These are phyloP conservation scores for Pygoscelis antarcticus DNA, from an alignment of 2,113 vertebrate genomes.

Conservation along the genomic window DNA sequence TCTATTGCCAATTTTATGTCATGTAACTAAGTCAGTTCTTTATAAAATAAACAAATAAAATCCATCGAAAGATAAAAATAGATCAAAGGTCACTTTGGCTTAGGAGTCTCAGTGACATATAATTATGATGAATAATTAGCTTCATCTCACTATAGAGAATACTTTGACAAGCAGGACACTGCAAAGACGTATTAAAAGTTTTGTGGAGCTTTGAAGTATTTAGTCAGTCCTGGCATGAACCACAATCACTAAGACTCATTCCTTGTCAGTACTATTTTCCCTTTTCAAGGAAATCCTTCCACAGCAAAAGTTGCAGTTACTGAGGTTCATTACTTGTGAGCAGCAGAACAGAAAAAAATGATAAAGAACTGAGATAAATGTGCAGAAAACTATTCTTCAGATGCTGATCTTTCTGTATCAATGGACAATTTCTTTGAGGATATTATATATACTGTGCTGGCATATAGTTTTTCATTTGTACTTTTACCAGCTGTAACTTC, in stretches of 20 bases:
- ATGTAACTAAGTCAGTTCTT: neutral
- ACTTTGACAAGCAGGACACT: neutral
- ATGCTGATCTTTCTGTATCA: slow-evolving; percentile 7
- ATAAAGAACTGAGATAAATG: neutral
- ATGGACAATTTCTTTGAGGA: neutral
- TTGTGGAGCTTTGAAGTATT: neutral
- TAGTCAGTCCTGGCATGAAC: neutral
- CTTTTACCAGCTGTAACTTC: slow-evolving; percentile 3
- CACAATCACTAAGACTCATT: neutral
- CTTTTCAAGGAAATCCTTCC: neutral
- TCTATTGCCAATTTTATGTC: neutral
- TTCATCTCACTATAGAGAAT: neutral
- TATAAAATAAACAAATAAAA: slow-evolving; percentile 12
- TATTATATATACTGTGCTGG: neutral
- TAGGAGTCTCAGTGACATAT: neutral
- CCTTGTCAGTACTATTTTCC: neutral
- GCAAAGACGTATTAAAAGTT: neutral
- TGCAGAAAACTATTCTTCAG: neutral
- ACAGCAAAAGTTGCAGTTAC: neutral
- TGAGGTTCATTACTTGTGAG: neutral
- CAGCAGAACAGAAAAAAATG: neutral
- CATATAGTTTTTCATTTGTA: slow-evolving; percentile 8
- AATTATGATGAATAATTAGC: neutral
- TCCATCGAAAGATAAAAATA: slow-evolving; percentile 1
- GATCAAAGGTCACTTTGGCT: neutral